Evolutionary conservation across 1,140 invertebrate genomes (phyloP).

Genomic region (Eumaeus atala): DNA sequence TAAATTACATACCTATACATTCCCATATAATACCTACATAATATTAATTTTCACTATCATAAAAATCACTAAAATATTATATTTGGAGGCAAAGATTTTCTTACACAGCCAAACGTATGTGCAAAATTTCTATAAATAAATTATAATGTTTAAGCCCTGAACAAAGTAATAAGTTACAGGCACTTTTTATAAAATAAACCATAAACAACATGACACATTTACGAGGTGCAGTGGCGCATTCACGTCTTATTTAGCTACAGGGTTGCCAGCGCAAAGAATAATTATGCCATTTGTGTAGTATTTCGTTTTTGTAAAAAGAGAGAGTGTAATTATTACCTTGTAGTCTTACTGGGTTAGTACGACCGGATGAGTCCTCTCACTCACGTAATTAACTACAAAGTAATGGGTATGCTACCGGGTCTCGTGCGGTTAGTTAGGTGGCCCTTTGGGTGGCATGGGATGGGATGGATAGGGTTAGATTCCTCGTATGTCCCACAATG

Average conservation of each 20-base stretch:
- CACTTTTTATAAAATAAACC: constrained; percentile 1
- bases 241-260: not conserved
- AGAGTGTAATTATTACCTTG: not conserved
- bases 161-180: constrained; percentile 11
- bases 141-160: not conserved
- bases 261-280: not conserved
- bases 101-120: not conserved
- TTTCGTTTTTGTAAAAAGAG: not conserved
- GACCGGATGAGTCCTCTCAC: not conserved
- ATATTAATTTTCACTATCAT: not conserved
- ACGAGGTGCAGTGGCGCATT: not conserved
- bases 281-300: not conserved
- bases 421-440: no score
- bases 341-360: not conserved
- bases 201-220: not conserved
- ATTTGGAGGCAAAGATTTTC: not conserved
- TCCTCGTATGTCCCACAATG: no score
- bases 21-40: no score
- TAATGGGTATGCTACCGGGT: no score
- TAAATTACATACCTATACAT: no score
- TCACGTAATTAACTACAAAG: no score
- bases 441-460: no score
- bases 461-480: no score
- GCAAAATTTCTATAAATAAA: not conserved
- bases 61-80: not conserved